A percentile compares a stretch with the other conserved stretches of the same genome.
These are phyloP conservation scores for Barypeithes pellucidus DNA, from an alignment of 2,888 invertebrate species.

Conservation along the genomic window DNA sequence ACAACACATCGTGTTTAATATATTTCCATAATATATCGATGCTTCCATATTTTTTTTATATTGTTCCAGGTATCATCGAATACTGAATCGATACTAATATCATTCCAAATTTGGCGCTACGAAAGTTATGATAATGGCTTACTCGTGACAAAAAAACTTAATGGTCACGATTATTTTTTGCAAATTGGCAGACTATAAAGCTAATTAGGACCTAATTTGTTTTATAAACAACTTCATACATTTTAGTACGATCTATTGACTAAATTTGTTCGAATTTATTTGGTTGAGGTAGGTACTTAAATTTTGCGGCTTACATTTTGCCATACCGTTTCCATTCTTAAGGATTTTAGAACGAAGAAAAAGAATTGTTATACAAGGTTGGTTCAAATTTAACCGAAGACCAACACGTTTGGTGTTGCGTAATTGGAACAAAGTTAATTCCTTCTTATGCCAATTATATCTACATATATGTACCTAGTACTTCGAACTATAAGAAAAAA, in stretches of 20 bases:
- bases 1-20: background rate
- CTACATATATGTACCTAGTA: too few species aligned
- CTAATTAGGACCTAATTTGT: conserved; percentile 6
- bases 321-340: too few species aligned
- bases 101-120: conserved; percentile 1
- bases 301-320: too few species aligned
- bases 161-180: conserved; percentile 8
- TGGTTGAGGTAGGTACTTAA: background rate
- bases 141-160: conserved; percentile 9
- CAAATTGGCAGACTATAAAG: conserved; percentile 10
- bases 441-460: too few species aligned
- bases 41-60: background rate
- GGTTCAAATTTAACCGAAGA: too few species aligned
- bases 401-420: too few species aligned
- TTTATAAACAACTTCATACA: conserved; percentile 14
- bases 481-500: too few species aligned
- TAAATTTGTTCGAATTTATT: conserved; percentile 6
- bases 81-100: background rate
- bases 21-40: background rate
- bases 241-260: conserved; percentile 7
- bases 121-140: background rate
- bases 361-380: too few species aligned
- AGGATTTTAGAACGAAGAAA: too few species aligned
- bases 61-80: conserved; percentile 7
- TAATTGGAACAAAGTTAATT: too few species aligned